phyloP scores from a whole-genome alignment of 1,140 invertebrate genomes.

The Drosophila arawakana region DNA sequence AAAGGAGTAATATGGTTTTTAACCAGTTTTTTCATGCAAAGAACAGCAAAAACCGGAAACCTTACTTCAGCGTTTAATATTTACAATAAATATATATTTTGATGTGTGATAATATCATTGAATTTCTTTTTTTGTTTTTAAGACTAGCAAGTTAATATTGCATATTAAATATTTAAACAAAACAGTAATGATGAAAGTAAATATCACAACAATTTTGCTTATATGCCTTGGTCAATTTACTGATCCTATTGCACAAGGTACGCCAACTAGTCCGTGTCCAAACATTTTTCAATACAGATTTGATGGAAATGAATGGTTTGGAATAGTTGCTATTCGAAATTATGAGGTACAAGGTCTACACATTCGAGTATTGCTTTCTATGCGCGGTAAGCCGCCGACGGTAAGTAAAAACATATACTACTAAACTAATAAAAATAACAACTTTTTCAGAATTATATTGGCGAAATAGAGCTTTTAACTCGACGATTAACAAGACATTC shows the following conservation, averaged over 20 bases:
- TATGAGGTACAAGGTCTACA: conserved; percentile 65
- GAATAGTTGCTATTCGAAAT: conserved; percentile 71
- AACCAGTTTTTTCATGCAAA: no score
- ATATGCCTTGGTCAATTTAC: conserved; percentile 57
- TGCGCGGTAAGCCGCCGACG: conserved; percentile 80
- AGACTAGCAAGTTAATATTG: no score
- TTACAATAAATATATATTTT: no score
- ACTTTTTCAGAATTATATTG: conserved; percentile 70
- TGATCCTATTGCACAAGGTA: conserved; percentile 61
- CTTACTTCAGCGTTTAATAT: no score
- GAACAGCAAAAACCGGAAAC: no score
- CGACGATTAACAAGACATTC: conserved; percentile 64
- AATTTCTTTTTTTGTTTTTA: no score
- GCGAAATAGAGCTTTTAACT: conserved; percentile 78
- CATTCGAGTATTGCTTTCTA: conserved; percentile 74
- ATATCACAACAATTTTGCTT: conserved; percentile 51
- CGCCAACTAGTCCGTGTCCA: conserved; percentile 78
- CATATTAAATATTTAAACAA: neutral
- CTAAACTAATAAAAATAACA: neutral
- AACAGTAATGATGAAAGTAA: conserved; percentile 46
- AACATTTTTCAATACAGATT: conserved; percentile 82
- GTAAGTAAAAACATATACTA: conserved; percentile 38
- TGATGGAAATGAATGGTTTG: conserved; percentile 79
- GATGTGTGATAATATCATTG: no score
- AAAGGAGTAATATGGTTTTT: no score